A percentile compares a stretch with the other conserved stretches of the same genome.
Evolutionary conservation across 2,888 invertebrate genomes (phyloP).

Genomic region (Drosophila paucipuncta): DNA sequence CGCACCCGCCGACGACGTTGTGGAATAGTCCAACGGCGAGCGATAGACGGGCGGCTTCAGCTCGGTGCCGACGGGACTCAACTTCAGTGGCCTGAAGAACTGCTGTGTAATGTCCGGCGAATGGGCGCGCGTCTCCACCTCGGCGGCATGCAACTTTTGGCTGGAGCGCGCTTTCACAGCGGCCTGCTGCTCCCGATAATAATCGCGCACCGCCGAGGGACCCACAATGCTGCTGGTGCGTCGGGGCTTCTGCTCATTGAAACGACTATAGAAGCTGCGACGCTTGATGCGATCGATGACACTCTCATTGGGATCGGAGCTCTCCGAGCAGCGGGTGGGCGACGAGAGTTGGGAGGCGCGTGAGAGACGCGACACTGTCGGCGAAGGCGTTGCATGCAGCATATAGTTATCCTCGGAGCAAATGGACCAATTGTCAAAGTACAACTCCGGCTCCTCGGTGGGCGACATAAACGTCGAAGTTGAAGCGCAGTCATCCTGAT

Average conservation of each 20-base stretch:
- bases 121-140: constrained; percentile 69
- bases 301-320: constrained; percentile 88
- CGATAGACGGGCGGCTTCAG: constrained; percentile 83
- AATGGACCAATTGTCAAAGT: constrained; percentile 89
- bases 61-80: constrained; percentile 83
- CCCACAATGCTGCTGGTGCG: constrained; percentile 90
- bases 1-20: constrained; percentile 46
- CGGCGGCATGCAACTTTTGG: constrained; percentile 61
- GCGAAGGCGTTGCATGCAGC: constrained; percentile 82
- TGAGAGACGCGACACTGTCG: constrained; percentile 84
- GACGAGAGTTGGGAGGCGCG: constrained; percentile 85
- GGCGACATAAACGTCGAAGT: constrained; percentile 87
- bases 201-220: constrained; percentile 87
- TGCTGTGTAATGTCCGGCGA: constrained; percentile 84
- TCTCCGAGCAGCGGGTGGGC: constrained; percentile 83
- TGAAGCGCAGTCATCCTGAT: constrained; percentile 85
- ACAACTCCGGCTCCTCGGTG: constrained; percentile 87
- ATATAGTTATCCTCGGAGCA: constrained; percentile 87
- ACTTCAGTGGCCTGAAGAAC: constrained; percentile 83
- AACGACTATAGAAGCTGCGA: constrained; percentile 95
- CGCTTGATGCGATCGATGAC: constrained; percentile 94
- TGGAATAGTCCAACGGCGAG: constrained; percentile 72
- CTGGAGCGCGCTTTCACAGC: constrained; percentile 73
- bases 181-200: constrained; percentile 84
- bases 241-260: constrained; percentile 92